Percentiles rank a stretch among this genome's conserved stretches.
Evolutionary conservation across 1,140 invertebrate species (phyloP).

Genomic region (Bombus pyrosoma): DNA sequence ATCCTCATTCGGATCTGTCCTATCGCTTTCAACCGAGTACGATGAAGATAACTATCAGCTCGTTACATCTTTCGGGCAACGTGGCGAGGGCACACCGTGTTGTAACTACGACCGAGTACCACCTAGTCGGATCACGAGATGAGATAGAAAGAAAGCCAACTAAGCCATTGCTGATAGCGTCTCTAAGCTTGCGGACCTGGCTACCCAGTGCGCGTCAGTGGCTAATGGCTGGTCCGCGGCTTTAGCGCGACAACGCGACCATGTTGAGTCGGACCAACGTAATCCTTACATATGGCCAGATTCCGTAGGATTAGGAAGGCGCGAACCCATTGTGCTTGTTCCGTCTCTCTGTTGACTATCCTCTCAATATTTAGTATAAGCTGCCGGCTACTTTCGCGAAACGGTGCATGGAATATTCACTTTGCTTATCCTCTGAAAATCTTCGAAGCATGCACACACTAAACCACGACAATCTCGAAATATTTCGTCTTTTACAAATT

Average conservation of each 20-base stretch:
- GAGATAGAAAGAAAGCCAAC: constrained; percentile 73
- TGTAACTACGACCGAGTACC: constrained; percentile 62
- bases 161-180: constrained; percentile 75
- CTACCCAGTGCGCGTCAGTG: constrained; percentile 54
- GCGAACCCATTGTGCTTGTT: constrained; percentile 69
- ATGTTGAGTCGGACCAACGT: constrained; percentile 67
- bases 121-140: constrained; percentile 71
- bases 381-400: constrained; percentile 11
- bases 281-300: constrained; percentile 79
- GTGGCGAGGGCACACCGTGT: constrained; percentile 34
- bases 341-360: constrained; percentile 56
- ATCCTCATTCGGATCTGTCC: constrained; percentile 56
- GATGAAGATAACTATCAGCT: constrained; percentile 77
- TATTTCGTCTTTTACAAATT: neutral
- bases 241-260: constrained; percentile 67
- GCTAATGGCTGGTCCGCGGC: constrained; percentile 70
- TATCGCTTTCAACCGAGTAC: constrained; percentile 59
- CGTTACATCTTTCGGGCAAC: constrained; percentile 70
- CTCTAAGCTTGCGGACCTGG: constrained; percentile 68
- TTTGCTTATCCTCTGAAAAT: constrained; percentile 18
- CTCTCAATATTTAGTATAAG: constrained; percentile 58
- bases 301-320: constrained; percentile 73
- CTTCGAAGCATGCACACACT: neutral
- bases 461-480: neutral
- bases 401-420: constrained; percentile 54